Evolutionary conservation across 64 coral and sea anemone genomes (phyloP).

Genomic region (Montipora cactus): DNA sequence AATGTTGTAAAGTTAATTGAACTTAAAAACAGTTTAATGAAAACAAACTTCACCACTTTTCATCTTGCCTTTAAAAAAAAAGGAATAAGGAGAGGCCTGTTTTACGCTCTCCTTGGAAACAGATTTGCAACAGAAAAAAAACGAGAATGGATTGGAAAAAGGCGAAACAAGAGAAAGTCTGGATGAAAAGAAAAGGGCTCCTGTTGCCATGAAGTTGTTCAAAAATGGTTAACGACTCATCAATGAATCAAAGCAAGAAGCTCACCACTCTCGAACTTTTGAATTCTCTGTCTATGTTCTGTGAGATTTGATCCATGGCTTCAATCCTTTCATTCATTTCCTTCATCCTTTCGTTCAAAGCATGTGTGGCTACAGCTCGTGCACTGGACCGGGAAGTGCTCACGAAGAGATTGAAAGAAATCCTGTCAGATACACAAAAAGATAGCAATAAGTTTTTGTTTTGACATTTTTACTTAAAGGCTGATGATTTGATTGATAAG

Average conservation of each 20-base stretch:
- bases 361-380: conserved; percentile 24
- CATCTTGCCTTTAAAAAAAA: too few relatives aligned
- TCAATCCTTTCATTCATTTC: conserved; percentile 70
- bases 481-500: too few relatives aligned
- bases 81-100: too few relatives aligned
- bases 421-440: background rate
- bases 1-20: too few relatives aligned
- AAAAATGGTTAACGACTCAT: background rate
- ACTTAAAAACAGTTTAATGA: too few relatives aligned
- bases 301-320: conserved; percentile 65
- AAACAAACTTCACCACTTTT: too few relatives aligned
- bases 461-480: background rate
- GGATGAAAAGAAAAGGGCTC: too few relatives aligned
- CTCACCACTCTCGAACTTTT: conserved; percentile 71
- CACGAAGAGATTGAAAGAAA: background rate
- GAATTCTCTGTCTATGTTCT: conserved; percentile 77
- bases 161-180: too few relatives aligned
- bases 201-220: too few relatives aligned
- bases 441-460: background rate
- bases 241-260: background rate
- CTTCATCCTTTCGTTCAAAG: conserved; percentile 27
- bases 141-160: too few relatives aligned
- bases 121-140: too few relatives aligned
- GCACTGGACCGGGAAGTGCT: conserved; percentile 7
- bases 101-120: too few relatives aligned